phyloP scores from a whole-genome alignment of 1,140 invertebrate species.

The Drosophila subpulchrella region DNA sequence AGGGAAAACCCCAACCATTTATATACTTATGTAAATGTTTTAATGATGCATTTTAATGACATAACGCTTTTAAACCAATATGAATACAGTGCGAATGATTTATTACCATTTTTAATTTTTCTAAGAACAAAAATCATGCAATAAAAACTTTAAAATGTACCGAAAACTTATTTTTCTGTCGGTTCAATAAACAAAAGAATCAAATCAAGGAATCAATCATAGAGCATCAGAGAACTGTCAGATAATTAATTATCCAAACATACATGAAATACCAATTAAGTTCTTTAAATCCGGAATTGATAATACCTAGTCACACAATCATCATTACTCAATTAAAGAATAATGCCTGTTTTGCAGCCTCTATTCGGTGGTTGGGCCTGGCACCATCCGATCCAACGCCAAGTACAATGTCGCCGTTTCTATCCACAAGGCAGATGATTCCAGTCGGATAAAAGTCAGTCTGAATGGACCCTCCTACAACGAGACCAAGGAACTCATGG shows the following conservation, averaged over 20 bases:
- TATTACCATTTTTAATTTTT: no score
- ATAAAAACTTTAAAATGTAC: no score
- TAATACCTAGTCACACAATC: constrained; percentile 15
- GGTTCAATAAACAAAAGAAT: not conserved
- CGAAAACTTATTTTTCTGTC: not conserved
- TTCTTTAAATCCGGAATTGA: not conserved
- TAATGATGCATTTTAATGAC: no score
- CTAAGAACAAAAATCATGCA: no score
- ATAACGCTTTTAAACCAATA: no score
- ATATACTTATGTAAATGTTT: no score
- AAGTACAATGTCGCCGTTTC: constrained; percentile 93
- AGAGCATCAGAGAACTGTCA: not conserved
- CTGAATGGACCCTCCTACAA: constrained; percentile 89
- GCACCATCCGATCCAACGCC: constrained; percentile 91
- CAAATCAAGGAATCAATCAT: constrained; percentile 37
- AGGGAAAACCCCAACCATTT: not conserved
- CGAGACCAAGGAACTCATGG: constrained; percentile 88
- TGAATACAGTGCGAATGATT: no score
- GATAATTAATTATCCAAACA: constrained; percentile 29
- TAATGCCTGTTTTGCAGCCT: constrained; percentile 85
- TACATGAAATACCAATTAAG: constrained; percentile 33
- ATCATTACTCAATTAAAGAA: constrained; percentile 2
- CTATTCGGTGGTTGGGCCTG: constrained; percentile 92
- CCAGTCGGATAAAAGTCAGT: constrained; percentile 89
- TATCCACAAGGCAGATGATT: constrained; percentile 86